Base-by-base conservation (phyloP, 2,888 invertebrate genomes). In the Mylabris sibirica region DNA sequence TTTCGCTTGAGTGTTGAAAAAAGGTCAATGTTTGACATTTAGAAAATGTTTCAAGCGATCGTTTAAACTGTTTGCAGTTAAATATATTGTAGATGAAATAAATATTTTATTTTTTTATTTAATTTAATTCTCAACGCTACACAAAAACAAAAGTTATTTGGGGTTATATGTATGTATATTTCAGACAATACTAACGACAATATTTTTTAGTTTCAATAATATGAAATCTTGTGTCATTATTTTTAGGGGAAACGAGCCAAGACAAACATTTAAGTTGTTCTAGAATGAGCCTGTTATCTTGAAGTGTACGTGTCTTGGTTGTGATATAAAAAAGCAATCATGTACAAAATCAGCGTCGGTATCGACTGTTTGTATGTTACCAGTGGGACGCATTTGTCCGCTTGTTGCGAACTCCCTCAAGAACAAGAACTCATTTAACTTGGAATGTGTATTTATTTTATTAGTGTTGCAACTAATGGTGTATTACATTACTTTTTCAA, bases 301-400 rank as follows among this genome's bases (percentile, higher is more conserved):
- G 81, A 81, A 82, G 78, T 82, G 84, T 84, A 84, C 85, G 84
- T 85, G 85, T 83, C 83, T 81, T 84, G 84, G 81, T 83, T 79
- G 82, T 79, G 83, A 85, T 85, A 85, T 84, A 85, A 85, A 85
- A 84, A 85, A 82, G 85, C 85, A 84, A 85, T 85, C 85, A 84
- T 84, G 84, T 85, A 84, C 84, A 84, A 84, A 84, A 85, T 85
- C 85, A 84, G 84, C 80, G 82, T 81, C 79, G 77, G 81, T 84
- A 84, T 84, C 84, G 84, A 84, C 83, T 84, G 82, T 84, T 84
- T 81, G 82, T 82, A 85, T 84, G 84, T 85, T 83, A 82, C 85
- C 85, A 77, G 80, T 80, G 85, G 85, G 85, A 85, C 82, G 80
- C 85, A 85, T 85, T 85, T 84, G 84, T 84, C 80, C 81, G 80